Evolutionary conservation across 2,888 invertebrate genomes (phyloP).

Genomic region (Scrobipalpa atriplicella): DNA sequence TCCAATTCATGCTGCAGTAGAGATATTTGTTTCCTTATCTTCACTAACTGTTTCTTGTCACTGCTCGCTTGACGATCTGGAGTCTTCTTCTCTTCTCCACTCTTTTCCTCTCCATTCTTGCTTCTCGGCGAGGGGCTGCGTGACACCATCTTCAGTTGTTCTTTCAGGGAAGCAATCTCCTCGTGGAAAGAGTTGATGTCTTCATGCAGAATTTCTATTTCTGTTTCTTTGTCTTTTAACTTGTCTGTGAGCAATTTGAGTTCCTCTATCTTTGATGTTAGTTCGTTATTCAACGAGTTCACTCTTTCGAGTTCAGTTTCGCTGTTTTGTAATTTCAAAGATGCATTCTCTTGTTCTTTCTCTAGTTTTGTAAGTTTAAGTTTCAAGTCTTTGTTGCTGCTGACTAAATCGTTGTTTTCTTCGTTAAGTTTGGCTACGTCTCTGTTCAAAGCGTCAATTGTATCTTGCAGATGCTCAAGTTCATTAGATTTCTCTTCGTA

Average conservation of each 20-base stretch:
- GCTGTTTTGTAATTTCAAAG: constrained; percentile 66
- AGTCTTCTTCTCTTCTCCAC: constrained; percentile 77
- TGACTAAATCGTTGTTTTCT: constrained; percentile 67
- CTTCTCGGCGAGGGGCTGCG: constrained; percentile 83
- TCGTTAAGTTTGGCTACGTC: constrained; percentile 69
- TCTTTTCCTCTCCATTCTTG: constrained; percentile 80
- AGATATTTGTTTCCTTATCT: constrained; percentile 73
- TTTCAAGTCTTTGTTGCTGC: constrained; percentile 65
- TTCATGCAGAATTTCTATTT: constrained; percentile 80
- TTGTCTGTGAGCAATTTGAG: constrained; percentile 68
- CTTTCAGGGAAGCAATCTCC: constrained; percentile 74
- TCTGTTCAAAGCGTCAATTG: constrained; percentile 59
- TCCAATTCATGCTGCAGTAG: constrained; percentile 73
- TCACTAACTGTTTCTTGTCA: constrained; percentile 83
- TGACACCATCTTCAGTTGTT: constrained; percentile 73
- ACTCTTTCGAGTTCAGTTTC: constrained; percentile 67
- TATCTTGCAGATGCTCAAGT: constrained; percentile 68
- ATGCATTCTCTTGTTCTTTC: constrained; percentile 74
- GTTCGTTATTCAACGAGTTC: constrained; percentile 65
- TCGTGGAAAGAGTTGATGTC: constrained; percentile 77
- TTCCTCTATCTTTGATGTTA: constrained; percentile 69
- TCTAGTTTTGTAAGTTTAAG: constrained; percentile 68
- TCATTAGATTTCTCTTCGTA: constrained; percentile 74
- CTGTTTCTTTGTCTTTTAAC: constrained; percentile 78
- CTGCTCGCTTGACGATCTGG: constrained; percentile 74